phyloP scores from a whole-genome alignment of 2,113 vertebrate genomes.

The Chaenogobius annularis region DNA sequence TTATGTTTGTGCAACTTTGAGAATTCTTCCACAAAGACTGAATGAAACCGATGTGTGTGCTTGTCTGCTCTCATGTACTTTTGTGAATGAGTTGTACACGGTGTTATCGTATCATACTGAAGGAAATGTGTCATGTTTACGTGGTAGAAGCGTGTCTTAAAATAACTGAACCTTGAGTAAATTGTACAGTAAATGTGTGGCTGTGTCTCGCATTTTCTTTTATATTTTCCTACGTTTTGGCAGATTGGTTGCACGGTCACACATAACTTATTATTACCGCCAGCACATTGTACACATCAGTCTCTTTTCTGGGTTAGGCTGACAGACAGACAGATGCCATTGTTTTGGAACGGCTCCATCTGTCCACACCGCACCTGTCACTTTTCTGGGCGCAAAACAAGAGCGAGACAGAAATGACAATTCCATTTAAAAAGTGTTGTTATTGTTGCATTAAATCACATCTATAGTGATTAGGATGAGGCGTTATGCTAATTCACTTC shows the following conservation, averaged over 20 bases:
- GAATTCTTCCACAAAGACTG: too few relatives aligned
- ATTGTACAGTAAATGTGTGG: background rate
- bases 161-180: background rate
- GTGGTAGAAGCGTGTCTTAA: background rate
- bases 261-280: background rate
- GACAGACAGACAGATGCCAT: slow-evolving; percentile 31
- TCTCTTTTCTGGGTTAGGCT: slow-evolving; percentile 47
- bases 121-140: background rate
- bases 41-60: background rate
- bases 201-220: background rate
- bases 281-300: slow-evolving; percentile 8
- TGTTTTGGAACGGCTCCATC: slow-evolving; percentile 41
- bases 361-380: slow-evolving; percentile 39
- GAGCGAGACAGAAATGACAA: background rate
- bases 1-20: too few relatives aligned
- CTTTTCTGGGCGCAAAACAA: slow-evolving; percentile 15
- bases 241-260: background rate
- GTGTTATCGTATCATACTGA: background rate
- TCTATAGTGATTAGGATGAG: background rate
- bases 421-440: too few relatives aligned
- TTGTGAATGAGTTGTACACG: slow-evolving; percentile 11
- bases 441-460: too few relatives aligned
- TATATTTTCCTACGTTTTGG: background rate
- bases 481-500: too few relatives aligned
- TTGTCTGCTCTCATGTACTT: background rate